Evolutionary conservation across 64 coral and sea anemone genomes (phyloP), one percentile per base, ranked within the genome.

Genomic region (Montipora sp.): DNA sequence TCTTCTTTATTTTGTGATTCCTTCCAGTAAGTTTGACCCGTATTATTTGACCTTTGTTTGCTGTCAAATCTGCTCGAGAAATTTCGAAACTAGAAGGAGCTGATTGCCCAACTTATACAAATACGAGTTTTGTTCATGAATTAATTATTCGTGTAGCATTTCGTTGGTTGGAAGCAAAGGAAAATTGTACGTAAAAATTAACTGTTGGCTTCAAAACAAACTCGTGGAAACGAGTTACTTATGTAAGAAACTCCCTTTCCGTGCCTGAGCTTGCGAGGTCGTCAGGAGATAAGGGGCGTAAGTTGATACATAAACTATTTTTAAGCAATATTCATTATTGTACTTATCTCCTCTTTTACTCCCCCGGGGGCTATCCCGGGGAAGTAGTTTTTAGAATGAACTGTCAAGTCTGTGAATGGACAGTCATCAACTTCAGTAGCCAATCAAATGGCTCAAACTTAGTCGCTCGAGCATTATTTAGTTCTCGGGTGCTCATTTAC

Each of bases 401-500:
- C 81, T 84, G 81, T 84, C 81, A 85, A 21, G 15, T 8, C 87
- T 14, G 91, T 93, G 91, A 93, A 93, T 93, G 91, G 91, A 77
- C 73, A 79, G 83, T 87, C 47, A 78, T 53, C 81, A 87, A 5
- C 46, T 36, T 19, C 16, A 73, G 13, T 51, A 68, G 74, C 91
- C 91, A 93, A 93, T 93, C 91, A 93, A 47, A 79, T 81, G 19
- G 63, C 83, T 24, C 10, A 18, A 73, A 66, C 87, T 80, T 7
- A 46, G 20, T 77, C 71, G 60, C 83, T 43, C 22, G 83, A 81
- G 73, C 36, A 88, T 75, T 87, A 77, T 87, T 93, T 88, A 68
- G 83, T 79, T 70, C 74, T 73, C 57, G 20, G 73, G 91, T 93
- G 91, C 87, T 93, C 91, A 93, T 93, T 93, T 93, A 93, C 61